Evolutionary conservation across 2,113 vertebrate species (phyloP).

Genomic region (Pseudorectes ferrugineus): DNA sequence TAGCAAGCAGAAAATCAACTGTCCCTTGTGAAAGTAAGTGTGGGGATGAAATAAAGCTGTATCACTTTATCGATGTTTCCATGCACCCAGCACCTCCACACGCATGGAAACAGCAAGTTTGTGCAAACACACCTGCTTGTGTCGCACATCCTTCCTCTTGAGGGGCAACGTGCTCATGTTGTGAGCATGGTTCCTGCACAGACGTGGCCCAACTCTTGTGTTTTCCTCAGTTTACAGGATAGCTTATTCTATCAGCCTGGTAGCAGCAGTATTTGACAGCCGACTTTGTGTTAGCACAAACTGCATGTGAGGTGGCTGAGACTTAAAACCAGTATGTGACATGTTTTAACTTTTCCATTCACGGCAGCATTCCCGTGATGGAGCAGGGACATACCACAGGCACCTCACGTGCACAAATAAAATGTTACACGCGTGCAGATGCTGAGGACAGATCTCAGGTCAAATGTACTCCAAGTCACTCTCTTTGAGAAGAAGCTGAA

Average conservation of each 20-base stretch:
- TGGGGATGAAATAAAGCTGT: neutral
- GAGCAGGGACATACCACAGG: neutral
- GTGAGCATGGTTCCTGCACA: neutral
- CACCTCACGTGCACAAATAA: fast-evolving
- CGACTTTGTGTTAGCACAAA: neutral
- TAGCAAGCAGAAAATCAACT: neutral
- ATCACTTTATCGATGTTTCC: neutral
- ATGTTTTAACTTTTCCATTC: neutral
- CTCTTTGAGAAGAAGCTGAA: neutral
- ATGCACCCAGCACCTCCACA: neutral
- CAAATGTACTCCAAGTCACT: neutral
- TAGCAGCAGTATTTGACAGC: neutral
- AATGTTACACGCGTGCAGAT: neutral
- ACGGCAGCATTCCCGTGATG: fast-evolving
- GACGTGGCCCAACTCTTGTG: neutral
- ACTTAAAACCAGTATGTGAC: neutral
- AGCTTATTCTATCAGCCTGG: neutral
- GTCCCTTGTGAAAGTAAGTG: neutral
- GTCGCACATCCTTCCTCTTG: neutral
- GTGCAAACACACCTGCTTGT: neutral
- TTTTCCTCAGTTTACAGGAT: slow-evolving; percentile 5
- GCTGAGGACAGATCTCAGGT: neutral
- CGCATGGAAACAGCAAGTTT: neutral
- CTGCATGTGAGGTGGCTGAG: neutral
- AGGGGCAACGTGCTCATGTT: neutral